Conservation (phyloP, 35 echinoderm and acorn worm genomes). For the Apostichopus californicus region DNA sequence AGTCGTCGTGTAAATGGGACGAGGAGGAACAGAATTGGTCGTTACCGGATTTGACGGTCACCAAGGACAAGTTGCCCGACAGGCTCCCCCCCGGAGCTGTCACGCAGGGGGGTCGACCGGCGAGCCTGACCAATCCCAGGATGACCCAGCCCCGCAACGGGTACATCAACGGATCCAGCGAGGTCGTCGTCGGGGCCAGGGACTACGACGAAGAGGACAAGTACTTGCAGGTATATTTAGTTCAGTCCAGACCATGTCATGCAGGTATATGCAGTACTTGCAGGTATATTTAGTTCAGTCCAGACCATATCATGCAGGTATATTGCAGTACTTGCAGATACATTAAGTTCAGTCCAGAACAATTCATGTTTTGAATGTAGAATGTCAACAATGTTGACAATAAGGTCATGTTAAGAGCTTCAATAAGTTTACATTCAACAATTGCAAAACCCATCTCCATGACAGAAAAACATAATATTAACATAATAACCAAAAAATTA, state of each 20-base stretch:
- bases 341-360: no score
- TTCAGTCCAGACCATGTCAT: no score
- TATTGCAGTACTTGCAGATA: constrained; percentile 72
- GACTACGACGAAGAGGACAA: constrained; percentile 79
- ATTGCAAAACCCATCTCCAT: no score
- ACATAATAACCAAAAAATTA: no score
- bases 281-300: constrained; percentile 27
- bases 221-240: constrained; percentile 71
- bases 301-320: no score
- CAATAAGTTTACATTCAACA: no score
- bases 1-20: constrained; percentile 82
- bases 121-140: constrained; percentile 61
- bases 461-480: no score
- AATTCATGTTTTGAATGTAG: no score
- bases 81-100: constrained; percentile 55
- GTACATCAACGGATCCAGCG: constrained; percentile 53
- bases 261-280: constrained; percentile 32
- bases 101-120: constrained; percentile 75
- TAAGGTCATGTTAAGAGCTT: no score
- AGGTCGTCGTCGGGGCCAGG: constrained; percentile 51
- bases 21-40: constrained; percentile 88
- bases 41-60: constrained; percentile 76
- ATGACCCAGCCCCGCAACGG: constrained; percentile 49
- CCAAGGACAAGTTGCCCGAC: constrained; percentile 78
- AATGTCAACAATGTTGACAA: no score